These are phyloP conservation scores for Sinotaia quadrata DNA, from an alignment of 2,888 invertebrate genomes.

Conservation along the genomic window DNA sequence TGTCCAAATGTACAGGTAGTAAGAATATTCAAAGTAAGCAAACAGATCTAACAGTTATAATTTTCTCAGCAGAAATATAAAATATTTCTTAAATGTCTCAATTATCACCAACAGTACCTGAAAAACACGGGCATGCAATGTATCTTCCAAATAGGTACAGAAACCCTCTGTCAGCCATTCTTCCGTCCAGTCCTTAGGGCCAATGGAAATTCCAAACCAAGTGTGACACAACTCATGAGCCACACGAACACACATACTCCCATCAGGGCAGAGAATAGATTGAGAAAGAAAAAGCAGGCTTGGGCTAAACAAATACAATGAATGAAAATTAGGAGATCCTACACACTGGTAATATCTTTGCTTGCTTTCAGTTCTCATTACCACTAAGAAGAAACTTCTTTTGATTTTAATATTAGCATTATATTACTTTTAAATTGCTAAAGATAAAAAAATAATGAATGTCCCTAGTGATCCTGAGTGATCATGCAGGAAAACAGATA, in stretches of 20 bases:
- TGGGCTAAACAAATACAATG: constrained; percentile 57
- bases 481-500: too few relatives aligned
- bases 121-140: constrained; percentile 62
- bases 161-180: constrained; percentile 75
- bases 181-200: constrained; percentile 73
- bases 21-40: too few relatives aligned
- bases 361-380: too few relatives aligned
- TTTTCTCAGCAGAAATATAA: too few relatives aligned
- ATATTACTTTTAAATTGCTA: too few relatives aligned
- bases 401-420: neutral
- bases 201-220: constrained; percentile 73
- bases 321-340: too few relatives aligned
- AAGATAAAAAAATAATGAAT: too few relatives aligned
- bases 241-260: constrained; percentile 62
- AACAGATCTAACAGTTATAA: too few relatives aligned
- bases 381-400: neutral
- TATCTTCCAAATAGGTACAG: constrained; percentile 72
- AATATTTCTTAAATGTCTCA: too few relatives aligned
- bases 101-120: constrained; percentile 47
- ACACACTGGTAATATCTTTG: too few relatives aligned
- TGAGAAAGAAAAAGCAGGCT: constrained; percentile 71
- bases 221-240: constrained; percentile 73
- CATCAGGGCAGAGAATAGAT: constrained; percentile 61
- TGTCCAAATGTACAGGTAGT: too few relatives aligned
- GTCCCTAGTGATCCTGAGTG: too few relatives aligned